Evolutionary conservation across 2,113 vertebrate species (phyloP), one percentile per base, ranked within the genome.

Genomic region (Nansenia antarctica): DNA sequence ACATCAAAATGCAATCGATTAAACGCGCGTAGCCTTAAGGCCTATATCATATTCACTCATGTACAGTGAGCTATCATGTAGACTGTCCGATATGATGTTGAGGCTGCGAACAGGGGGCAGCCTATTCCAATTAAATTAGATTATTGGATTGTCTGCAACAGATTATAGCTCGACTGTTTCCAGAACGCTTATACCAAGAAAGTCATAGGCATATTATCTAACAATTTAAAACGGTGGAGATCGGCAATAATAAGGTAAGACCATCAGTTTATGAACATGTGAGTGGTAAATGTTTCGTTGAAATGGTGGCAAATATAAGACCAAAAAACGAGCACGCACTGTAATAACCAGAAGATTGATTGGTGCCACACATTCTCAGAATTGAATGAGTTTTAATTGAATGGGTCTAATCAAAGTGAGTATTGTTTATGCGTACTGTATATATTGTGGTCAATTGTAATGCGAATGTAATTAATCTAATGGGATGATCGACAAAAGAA

Each of bases 81-180:
- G 20, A 49, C 45, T 22, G 18, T 20, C n/a, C 18, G 30, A 3
- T 22, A 14, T 5, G 58, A 62, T 76, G 79, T 65, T 78, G 42
- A 80, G 69, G 62, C 70, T 37, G 24, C 67, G 18, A 42, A 27
- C 42, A 61, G 72, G 70, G 65, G 70, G 65, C 82, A 69, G 65
- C 79, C 69, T 74, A 84, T 83, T 82, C 77, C 82, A 79, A 76
- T 83, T 86, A 86, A 85, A 91, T 86, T 76, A 86, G 77, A 90
- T 90, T 89, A 92, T 86, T 92, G 92, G 92, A 92, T 91, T 93
- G 89, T 14, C 85, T 72, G 77, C 76, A 42, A 76, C 85, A 90
- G 91, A 90, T 91, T 91, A 90, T 69, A 82, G 78, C 61, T 73
- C 76, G 60, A 30, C 69, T 55, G 52, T 76, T 70, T 78, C 81